Evolutionary conservation across 1,140 invertebrate genomes (phyloP), one percentile per base, ranked within the genome.

Genomic region (Physella acuta): DNA sequence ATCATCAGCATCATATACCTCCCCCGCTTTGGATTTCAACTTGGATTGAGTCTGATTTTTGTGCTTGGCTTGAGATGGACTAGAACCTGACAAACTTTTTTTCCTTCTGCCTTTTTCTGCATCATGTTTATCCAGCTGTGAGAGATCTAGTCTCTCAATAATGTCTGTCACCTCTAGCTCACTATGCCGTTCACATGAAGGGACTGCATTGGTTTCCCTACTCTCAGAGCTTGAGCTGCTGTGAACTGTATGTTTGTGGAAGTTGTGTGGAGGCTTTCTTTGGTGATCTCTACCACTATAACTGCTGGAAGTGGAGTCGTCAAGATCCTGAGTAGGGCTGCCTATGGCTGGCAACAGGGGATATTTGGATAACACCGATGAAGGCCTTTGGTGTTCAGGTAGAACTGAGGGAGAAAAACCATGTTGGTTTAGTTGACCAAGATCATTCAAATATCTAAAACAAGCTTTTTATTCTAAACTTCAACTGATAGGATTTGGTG

Each of bases 1-100:
- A 60, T 68, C 66, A 55, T 68, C 66, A 11, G 49, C 66, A 51
- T 68, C 66, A 34, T 68, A 68, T 8, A 68, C 26, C 24, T 59
- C 66, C 16, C 53, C 52, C 30, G 34, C 33, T 17, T 59, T 14
- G 28, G 0, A 37, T 34, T 58, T 37, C 5, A 26, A 2, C 26
- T 31, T 39, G 36, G 2, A 1, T 30, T 58, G 37, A 3, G 34
- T 1, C 3, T 26, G 3, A 30, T 5, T n/a, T 30, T 66, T 55
- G 14, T 34, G 28, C 26, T 55, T 66, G 4, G 1, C 14, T 16
- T 67, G n/a, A 4, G 34, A 28, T 24, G 52, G 52, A 56, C 52
- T 37, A 0, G 2, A 24, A 24, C 37, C 28, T 11, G 61, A 49
- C 3, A 31, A 26, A 31, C 0, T 30, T 20, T 37, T 68, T 60